Percentiles rank a stretch among this genome's conserved stretches.
phyloP scores from a whole-genome alignment of 2,797 vertebrate genomes.

The Falco naumanni region DNA sequence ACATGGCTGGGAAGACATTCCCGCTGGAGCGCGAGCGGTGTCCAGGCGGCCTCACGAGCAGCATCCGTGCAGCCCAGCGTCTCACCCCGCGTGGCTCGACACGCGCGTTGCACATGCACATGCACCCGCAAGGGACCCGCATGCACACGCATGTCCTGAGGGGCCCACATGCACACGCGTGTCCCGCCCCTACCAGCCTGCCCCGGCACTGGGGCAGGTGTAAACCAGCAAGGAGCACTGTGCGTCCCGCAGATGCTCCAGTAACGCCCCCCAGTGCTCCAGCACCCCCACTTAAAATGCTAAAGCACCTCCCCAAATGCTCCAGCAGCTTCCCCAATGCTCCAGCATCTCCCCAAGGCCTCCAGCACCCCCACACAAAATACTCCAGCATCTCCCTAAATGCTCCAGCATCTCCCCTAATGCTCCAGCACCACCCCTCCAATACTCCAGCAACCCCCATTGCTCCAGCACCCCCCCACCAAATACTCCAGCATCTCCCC shows the following conservation, averaged over 20 bases:
- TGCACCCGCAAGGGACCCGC: too few relatives aligned
- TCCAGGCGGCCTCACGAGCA: fast-evolving
- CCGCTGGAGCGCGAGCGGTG: not conserved
- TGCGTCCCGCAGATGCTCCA: not conserved
- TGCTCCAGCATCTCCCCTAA: not conserved
- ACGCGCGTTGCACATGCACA: not conserved
- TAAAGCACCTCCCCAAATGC: not conserved
- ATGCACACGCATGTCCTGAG: fast-evolving
- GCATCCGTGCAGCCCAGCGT: not conserved
- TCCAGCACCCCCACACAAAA: not conserved
- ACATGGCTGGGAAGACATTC: not conserved
- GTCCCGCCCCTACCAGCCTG: fast-evolving
- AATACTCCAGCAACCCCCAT: not conserved
- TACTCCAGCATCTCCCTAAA: not conserved
- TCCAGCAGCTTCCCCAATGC: too few relatives aligned
- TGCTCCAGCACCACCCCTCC: not conserved
- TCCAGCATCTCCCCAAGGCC: not conserved
- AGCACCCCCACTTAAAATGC: not conserved
- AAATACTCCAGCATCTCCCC: fast-evolving
- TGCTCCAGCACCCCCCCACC: not conserved
- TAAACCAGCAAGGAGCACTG: fast-evolving
- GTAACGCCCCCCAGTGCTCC: not conserved
- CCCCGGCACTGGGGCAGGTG: not conserved
- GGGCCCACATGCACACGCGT: fast-evolving
- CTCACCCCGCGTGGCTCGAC: not conserved